These are phyloP conservation scores for Leptoclinus maculatus DNA, from an alignment of 2,797 vertebrate species.

Conservation along the genomic window DNA sequence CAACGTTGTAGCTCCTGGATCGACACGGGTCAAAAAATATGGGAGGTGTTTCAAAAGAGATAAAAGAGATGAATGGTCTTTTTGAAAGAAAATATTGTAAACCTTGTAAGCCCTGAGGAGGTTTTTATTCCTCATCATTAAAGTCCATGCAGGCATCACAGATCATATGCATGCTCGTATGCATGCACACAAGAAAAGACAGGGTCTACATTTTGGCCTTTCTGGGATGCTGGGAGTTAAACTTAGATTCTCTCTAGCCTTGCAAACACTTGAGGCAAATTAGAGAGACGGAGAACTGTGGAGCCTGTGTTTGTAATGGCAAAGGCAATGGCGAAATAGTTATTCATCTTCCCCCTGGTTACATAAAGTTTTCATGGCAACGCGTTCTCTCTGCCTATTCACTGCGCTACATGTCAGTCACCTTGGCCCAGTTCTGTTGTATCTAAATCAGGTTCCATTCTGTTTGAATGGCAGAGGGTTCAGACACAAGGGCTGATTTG, in stretches of 20 bases:
- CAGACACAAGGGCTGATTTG: constrained; percentile 33
- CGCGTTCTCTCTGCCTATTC: constrained; percentile 44
- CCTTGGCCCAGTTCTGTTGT: constrained; percentile 71
- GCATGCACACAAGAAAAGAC: constrained; percentile 6
- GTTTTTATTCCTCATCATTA: constrained; percentile 41
- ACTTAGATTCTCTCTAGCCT: constrained; percentile 28
- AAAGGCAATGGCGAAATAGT: constrained; percentile 48
- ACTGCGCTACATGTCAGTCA: constrained; percentile 70
- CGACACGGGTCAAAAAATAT: background rate
- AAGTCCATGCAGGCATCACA: constrained; percentile 3
- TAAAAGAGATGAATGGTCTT: background rate
- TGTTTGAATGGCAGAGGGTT: constrained; percentile 49
- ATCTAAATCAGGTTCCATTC: constrained; percentile 63
- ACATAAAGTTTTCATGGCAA: constrained; percentile 61
- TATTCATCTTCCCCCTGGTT: constrained; percentile 58
- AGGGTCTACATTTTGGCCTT: constrained; percentile 21
- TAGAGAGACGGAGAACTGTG: constrained; percentile 28
- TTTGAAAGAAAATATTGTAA: constrained; percentile 4
- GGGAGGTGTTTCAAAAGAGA: constrained; percentile 9
- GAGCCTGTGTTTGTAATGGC: constrained; percentile 53
- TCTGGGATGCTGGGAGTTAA: constrained; percentile 29
- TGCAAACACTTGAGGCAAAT: constrained; percentile 44
- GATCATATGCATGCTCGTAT: background rate
- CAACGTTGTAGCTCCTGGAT: constrained; percentile 1
- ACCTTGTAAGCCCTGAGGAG: constrained; percentile 1